A percentile compares a stretch with the other conserved stretches of the same genome.
Evolutionary conservation across 2,797 vertebrate species (phyloP).

Genomic region (Schizothorax lantsangensis): DNA sequence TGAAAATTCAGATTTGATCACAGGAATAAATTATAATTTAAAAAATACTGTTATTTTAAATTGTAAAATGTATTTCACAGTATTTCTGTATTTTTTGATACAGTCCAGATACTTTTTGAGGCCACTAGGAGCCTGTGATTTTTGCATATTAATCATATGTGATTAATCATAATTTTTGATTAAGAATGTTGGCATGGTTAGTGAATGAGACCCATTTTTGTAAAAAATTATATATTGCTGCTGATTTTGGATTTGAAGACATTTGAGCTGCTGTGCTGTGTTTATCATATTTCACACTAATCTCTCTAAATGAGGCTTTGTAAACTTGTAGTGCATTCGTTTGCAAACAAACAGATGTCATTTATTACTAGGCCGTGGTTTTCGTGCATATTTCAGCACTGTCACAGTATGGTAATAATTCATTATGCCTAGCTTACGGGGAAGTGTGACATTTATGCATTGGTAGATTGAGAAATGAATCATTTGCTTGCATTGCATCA

Average conservation of each 20-base stretch:
- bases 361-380: neutral
- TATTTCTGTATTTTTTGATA: neutral
- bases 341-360: neutral
- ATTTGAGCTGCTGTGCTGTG: slow-evolving; percentile 1
- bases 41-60: neutral
- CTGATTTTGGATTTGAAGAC: neutral
- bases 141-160: neutral
- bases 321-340: slow-evolving; percentile 2
- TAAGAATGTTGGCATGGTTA: neutral
- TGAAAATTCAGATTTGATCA: neutral
- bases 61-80: neutral
- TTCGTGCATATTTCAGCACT: neutral
- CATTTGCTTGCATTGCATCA: neutral
- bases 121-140: neutral
- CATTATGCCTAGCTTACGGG: neutral
- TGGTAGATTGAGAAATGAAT: neutral
- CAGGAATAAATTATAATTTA: neutral
- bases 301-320: neutral
- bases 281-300: neutral
- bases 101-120: neutral
- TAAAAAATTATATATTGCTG: neutral
- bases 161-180: neutral
- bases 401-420: slow-evolving; percentile 9
- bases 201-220: neutral
- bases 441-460: slow-evolving; percentile 8